phyloP scores from a whole-genome alignment of 2,113 vertebrate genomes.

The Cyphomyrus discorhynchus region DNA sequence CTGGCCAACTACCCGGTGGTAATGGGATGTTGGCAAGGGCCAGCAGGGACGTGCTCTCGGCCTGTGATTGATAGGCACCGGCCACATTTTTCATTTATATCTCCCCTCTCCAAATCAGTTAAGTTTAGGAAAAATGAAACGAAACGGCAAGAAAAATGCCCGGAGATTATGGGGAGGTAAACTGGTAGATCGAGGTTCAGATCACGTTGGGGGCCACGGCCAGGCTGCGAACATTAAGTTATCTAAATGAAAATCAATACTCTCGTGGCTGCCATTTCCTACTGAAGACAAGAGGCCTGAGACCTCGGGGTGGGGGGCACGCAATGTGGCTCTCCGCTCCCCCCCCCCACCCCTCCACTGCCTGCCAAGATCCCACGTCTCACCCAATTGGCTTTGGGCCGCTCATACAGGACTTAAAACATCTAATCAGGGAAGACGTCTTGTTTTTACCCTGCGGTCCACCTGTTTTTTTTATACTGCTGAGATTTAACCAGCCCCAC shows the following conservation, averaged over 20 bases:
- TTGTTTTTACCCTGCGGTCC: constrained; percentile 67
- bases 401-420: constrained; percentile 70
- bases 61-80: constrained; percentile 82
- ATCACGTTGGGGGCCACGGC: constrained; percentile 71
- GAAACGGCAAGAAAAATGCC: constrained; percentile 82
- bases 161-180: constrained; percentile 71
- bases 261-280: constrained; percentile 78
- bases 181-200: constrained; percentile 72
- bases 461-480: constrained; percentile 40
- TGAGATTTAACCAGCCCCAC: neutral
- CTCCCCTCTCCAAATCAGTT: constrained; percentile 85
- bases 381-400: constrained; percentile 67
- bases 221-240: constrained; percentile 93
- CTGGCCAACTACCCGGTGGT: constrained; percentile 90
- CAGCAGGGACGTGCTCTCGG: constrained; percentile 77
- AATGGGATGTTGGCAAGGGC: constrained; percentile 89
- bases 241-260: constrained; percentile 99
- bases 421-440: constrained; percentile 70
- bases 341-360: constrained; percentile 29
- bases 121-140: constrained; percentile 96
- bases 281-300: constrained; percentile 73
- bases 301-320: constrained; percentile 46
- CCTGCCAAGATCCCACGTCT: constrained; percentile 59
- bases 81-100: constrained; percentile 87
- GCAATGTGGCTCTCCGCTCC: constrained; percentile 69